phyloP scores from a whole-genome alignment of 2,797 vertebrate species.

The Gambusia yucatana region DNA sequence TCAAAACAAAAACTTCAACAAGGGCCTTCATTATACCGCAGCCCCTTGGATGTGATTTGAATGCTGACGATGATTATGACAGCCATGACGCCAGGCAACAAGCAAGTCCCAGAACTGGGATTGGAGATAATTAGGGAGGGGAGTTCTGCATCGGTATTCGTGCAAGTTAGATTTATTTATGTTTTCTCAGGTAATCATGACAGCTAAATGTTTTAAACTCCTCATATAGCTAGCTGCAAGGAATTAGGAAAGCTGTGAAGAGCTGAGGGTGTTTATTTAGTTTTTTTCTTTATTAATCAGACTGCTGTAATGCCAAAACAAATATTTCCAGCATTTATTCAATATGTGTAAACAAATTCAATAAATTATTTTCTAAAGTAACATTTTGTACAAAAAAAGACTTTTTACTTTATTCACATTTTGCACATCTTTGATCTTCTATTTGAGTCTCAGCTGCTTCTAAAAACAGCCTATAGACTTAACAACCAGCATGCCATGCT shows the following conservation, averaged over 20 bases:
- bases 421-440: background rate
- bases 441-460: too few relatives aligned
- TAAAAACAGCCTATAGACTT: too few relatives aligned
- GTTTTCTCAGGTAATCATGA: background rate
- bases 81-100: conserved; percentile 9
- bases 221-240: background rate
- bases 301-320: too few relatives aligned
- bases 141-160: conserved; percentile 4
- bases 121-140: conserved; percentile 23
- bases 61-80: conserved; percentile 37
- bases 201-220: background rate
- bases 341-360: background rate
- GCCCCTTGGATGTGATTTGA: conserved; percentile 34
- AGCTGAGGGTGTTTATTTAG: background rate
- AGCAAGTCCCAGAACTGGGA: background rate
- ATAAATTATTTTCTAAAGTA: background rate
- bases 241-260: background rate
- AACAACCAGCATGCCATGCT: too few relatives aligned
- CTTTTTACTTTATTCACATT: background rate
- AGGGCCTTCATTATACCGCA: conserved; percentile 52
- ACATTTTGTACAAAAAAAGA: background rate
- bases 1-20: conserved; percentile 58
- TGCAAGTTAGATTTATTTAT: background rate
- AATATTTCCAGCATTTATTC: background rate
- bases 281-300: too few relatives aligned